phyloP scores from a whole-genome alignment of 2,113 vertebrate species.

The Oxygymnocypris stewartii region DNA sequence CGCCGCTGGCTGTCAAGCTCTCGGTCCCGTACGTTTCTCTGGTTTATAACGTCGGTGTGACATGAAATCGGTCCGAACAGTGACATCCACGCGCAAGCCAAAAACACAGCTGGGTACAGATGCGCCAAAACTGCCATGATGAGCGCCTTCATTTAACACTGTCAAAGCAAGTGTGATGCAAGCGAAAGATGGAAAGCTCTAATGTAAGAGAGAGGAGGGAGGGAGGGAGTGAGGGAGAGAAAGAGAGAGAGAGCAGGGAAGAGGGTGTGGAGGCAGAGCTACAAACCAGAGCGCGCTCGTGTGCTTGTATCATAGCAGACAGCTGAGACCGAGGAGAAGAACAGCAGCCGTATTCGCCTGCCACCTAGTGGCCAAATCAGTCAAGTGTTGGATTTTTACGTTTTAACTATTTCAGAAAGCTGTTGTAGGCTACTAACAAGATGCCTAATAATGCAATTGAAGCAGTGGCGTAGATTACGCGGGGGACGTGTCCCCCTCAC shows the following conservation, averaged over 20 bases:
- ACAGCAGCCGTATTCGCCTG: slow-evolving; percentile 4
- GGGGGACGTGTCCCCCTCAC: too few species aligned
- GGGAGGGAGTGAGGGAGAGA: slow-evolving; percentile 63
- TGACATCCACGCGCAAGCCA: slow-evolving; percentile 68
- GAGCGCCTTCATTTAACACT: slow-evolving; percentile 68
- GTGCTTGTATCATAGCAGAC: neutral
- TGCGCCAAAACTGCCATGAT: slow-evolving; percentile 71
- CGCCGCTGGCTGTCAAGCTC: slow-evolving; percentile 57
- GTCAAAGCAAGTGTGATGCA: slow-evolving; percentile 73
- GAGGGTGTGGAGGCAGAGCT: slow-evolving; percentile 66
- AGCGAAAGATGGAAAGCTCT: slow-evolving; percentile 71
- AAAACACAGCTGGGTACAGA: slow-evolving; percentile 64
- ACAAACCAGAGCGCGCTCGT: slow-evolving; percentile 32
- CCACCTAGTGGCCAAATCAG: slow-evolving; percentile 14
- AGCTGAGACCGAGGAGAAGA: neutral
- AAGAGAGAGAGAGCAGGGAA: slow-evolving; percentile 64
- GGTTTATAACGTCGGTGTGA: slow-evolving; percentile 64
- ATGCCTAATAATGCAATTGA: too few species aligned
- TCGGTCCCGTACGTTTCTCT: slow-evolving; percentile 63
- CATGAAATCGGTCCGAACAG: slow-evolving; percentile 67
- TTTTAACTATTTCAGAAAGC: too few species aligned
- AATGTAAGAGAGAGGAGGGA: slow-evolving; percentile 63
- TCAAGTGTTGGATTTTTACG: neutral
- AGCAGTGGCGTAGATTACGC: too few species aligned
- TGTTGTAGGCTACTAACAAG: too few species aligned